phyloP scores from a whole-genome alignment of 2,797 vertebrate species.

The Rhynchotus rufescens region DNA sequence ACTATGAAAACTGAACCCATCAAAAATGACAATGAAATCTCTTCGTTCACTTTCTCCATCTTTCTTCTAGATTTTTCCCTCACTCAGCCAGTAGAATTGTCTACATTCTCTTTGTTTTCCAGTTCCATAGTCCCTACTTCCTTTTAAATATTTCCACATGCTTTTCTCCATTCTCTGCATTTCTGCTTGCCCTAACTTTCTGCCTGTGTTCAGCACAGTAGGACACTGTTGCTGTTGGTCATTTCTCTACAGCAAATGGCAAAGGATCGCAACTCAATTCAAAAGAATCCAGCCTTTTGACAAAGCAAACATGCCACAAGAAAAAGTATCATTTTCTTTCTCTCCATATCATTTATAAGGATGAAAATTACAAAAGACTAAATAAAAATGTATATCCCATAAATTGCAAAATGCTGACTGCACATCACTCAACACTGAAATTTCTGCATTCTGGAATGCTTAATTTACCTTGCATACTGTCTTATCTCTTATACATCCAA shows the following conservation, averaged over 20 bases:
- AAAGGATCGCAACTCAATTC: background rate
- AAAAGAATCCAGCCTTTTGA: too few relatives aligned
- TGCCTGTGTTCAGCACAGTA: background rate
- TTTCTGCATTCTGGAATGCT: background rate
- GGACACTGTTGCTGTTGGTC: background rate
- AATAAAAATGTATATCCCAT: too few relatives aligned
- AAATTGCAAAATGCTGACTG: too few relatives aligned
- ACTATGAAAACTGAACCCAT: background rate
- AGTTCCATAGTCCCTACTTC: background rate
- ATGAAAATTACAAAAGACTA: too few relatives aligned
- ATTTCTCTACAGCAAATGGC: background rate
- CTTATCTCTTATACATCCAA: background rate
- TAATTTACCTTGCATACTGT: background rate
- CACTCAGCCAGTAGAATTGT: background rate
- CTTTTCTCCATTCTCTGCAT: background rate
- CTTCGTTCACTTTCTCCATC: background rate
- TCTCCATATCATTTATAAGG: too few relatives aligned
- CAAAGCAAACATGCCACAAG: too few relatives aligned
- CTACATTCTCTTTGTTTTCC: background rate
- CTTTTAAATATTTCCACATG: background rate
- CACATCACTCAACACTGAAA: too few relatives aligned
- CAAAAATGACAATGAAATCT: background rate
- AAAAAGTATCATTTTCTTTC: too few relatives aligned
- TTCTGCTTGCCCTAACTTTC: background rate
- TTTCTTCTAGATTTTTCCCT: background rate